These are phyloP conservation scores for Emydura subglobosa DNA, from an alignment of 2,113 vertebrate species.

Conservation along the genomic window DNA sequence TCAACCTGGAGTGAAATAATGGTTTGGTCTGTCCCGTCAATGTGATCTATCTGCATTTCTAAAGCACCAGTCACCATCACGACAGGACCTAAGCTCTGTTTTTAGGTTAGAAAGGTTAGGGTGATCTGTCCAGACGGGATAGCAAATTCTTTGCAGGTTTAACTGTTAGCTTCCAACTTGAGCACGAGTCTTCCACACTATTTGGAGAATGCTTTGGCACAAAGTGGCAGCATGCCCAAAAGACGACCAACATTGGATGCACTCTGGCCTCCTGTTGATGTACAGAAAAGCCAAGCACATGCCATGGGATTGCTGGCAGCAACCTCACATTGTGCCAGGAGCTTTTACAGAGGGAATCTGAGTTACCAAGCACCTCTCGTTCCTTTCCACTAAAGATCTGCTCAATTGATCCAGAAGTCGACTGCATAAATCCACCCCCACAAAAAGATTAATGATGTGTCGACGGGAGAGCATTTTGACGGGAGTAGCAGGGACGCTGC, in stretches of 20 bases:
- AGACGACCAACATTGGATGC: fast-evolving
- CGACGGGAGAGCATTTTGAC: too few species aligned
- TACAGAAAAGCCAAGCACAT: neutral
- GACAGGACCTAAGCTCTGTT: neutral
- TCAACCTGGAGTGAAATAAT: neutral
- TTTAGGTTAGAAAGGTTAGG: constrained; percentile 59
- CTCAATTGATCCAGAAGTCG: too few species aligned
- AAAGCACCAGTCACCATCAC: constrained; percentile 13
- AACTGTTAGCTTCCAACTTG: neutral
- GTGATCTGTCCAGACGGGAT: constrained; percentile 51
- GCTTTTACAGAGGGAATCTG: neutral
- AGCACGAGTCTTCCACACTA: neutral
- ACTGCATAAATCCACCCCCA: too few species aligned
- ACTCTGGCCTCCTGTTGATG: neutral
- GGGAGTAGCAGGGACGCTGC: too few species aligned
- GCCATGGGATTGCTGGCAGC: neutral
- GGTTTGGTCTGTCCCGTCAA: constrained; percentile 9
- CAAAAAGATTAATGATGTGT: too few species aligned
- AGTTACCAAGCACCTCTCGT: neutral
- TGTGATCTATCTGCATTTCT: neutral
- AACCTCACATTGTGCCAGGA: neutral
- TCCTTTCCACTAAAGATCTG: neutral
- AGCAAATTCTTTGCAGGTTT: neutral
- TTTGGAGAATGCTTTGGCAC: neutral
- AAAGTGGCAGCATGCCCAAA: neutral